Conservation (phyloP, 2,888 invertebrate species). For the Deroplatys truncata region DNA sequence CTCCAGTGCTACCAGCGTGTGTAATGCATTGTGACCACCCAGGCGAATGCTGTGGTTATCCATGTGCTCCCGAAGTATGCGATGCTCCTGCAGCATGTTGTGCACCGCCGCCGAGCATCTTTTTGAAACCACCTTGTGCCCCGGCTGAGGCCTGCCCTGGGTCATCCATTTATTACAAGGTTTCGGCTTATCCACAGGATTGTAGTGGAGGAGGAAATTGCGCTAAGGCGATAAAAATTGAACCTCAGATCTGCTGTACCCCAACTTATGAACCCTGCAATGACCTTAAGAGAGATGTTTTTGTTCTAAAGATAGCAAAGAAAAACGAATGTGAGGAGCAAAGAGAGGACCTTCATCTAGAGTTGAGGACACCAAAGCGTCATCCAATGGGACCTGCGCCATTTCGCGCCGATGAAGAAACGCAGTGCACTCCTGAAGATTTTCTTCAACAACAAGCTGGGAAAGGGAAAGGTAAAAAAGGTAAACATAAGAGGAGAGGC, state of each 20-base stretch:
- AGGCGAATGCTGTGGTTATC: not conserved
- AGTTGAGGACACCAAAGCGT: not conserved
- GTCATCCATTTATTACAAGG: not conserved
- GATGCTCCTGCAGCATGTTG: not conserved
- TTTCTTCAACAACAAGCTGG: not conserved
- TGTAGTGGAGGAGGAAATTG: not conserved
- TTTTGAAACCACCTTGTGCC: not conserved
- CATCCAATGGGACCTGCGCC: not conserved
- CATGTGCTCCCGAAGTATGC: not conserved
- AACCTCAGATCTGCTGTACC: not conserved
- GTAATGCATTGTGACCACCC: not conserved
- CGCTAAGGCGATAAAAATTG: not conserved
- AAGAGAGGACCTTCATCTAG: not conserved
- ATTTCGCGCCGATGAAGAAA: not conserved
- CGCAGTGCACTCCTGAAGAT: not conserved
- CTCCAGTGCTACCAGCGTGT: not conserved
- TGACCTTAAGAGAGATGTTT: not conserved
- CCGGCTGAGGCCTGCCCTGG: not conserved
- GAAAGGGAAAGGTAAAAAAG: not conserved
- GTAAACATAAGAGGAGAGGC: too few species aligned
- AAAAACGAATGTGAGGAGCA: not conserved
- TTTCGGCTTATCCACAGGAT: not conserved
- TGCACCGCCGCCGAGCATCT: not conserved
- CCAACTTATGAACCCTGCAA: not conserved
- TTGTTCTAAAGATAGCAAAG: not conserved